phyloP scores from a whole-genome alignment of 2,797 vertebrate genomes.

The Acanthornis magna region DNA sequence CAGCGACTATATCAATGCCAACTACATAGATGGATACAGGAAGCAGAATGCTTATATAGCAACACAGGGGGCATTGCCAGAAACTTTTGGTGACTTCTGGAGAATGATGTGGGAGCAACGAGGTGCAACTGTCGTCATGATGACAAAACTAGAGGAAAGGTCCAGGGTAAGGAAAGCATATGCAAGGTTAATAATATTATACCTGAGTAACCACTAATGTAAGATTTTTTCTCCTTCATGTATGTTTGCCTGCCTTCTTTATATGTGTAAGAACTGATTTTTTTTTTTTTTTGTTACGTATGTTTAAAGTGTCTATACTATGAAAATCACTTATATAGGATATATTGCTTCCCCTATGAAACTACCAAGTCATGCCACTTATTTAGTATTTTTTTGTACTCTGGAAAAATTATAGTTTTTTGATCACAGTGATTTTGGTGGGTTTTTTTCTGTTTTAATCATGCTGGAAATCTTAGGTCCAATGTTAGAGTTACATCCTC shows the following conservation, averaged over 20 bases:
- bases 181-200: not conserved
- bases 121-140: slow-evolving; percentile 97
- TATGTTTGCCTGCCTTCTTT: not conserved
- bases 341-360: not conserved
- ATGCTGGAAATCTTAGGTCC: not conserved
- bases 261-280: not conserved
- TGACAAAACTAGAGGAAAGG: slow-evolving; percentile 97
- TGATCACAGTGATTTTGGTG: not conserved
- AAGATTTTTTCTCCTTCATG: not conserved
- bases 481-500: not conserved
- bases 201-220: not conserved
- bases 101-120: slow-evolving; percentile 99
- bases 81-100: slow-evolving; percentile 99
- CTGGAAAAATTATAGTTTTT: not conserved
- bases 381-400: not conserved
- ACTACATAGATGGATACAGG: slow-evolving; percentile 97
- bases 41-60: slow-evolving; percentile 99
- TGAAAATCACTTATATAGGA: not conserved
- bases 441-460: not conserved
- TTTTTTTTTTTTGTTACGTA: not conserved
- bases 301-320: not conserved
- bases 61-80: slow-evolving; percentile 92
- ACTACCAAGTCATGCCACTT: not conserved
- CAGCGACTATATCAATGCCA: slow-evolving; percentile 97
- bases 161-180: slow-evolving; percentile 85